Base-by-base conservation (phyloP, 1,140 invertebrate genomes). In the Subanguina moxae region DNA sequence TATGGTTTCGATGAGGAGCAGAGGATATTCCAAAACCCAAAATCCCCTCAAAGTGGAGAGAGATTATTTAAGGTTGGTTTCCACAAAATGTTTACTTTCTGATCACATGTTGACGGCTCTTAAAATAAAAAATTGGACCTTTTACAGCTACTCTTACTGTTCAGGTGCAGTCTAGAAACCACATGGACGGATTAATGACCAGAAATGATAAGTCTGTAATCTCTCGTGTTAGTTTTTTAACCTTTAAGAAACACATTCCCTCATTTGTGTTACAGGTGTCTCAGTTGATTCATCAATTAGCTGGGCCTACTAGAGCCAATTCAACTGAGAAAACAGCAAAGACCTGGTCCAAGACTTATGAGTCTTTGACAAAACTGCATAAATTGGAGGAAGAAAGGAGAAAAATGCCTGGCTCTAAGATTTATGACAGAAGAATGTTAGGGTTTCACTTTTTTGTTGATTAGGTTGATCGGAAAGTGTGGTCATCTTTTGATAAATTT, bases 401-500 rank as follows among this genome's bases (percentile, higher is more conserved):
- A 43, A 30, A 61, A 61, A 5, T 30, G 28, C 58, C 58, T 5
- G 21, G 58, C 8, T 30, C 58, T n/a, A 61, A 61, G 38, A 21
- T 43, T 30, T 61, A 30, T n/a, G 58, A 61, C n/a, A 21, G 38
- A 61, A 30, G 58, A 61, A 61, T 61, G 58, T 61, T 7, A 61
- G 58, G 15, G 23, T 11, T 38, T 5, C 13, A 56, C 3, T 23
- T 23, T 56, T n/a, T n/a, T n/a, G n/a, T n/a, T n/a, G n/a, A n/a
- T n/a, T n/a, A n/a, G n/a, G n/a, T n/a, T n/a, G 30, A 30, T 11
- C 11, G 57, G 21, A 11, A 58, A 30, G 11, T 58, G 23, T 58
- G 30, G 21, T 21, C 57, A 15, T n/a, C n/a, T n/a, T n/a, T n/a
- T n/a, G n/a, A n/a, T n/a, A n/a, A n/a, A n/a, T n/a, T 9, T 56